These are phyloP conservation scores for Scaptomyza polygonia DNA, from an alignment of 2,888 invertebrate genomes.

Conservation along the genomic window DNA sequence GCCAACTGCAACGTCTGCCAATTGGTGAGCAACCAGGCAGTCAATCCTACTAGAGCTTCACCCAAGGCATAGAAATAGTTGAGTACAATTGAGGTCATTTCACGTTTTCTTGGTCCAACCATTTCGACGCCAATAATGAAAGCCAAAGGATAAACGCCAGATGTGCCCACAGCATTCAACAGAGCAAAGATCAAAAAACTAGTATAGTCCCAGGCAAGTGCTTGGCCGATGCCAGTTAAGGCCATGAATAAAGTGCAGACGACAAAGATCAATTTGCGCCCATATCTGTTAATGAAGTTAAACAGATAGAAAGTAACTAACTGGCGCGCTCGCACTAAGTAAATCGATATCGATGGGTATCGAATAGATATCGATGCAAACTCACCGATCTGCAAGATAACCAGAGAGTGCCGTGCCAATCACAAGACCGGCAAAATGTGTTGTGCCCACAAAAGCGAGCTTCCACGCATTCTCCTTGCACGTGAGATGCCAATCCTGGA, in stretches of 20 bases:
- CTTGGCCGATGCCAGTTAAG: conserved; percentile 86
- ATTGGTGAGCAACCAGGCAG: conserved; percentile 86
- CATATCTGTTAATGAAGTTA: conserved; percentile 84
- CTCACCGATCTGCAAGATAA: conserved; percentile 87
- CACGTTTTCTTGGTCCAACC: conserved; percentile 87
- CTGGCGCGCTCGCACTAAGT: background rate
- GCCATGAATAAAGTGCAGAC: conserved; percentile 86
- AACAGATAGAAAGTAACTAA: background rate
- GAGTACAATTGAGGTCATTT: conserved; percentile 87
- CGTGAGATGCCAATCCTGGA: conserved; percentile 87
- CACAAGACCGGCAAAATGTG: conserved; percentile 88
- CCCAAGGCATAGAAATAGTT: conserved; percentile 88
- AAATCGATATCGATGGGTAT: background rate
- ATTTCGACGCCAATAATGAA: conserved; percentile 88
- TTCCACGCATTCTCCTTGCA: conserved; percentile 87
- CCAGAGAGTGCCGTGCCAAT: conserved; percentile 87
- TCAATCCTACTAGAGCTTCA: conserved; percentile 87
- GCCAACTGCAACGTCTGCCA: conserved; percentile 87
- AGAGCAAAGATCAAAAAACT: conserved; percentile 86
- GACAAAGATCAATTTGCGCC: conserved; percentile 87
- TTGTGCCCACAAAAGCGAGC: conserved; percentile 87
- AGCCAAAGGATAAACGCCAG: conserved; percentile 87
- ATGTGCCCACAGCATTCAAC: conserved; percentile 87
- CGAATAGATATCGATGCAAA: background rate
- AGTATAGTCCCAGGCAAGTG: conserved; percentile 85